Evolutionary conservation across 2,797 vertebrate species (phyloP), one percentile per base, ranked within the genome.

Genomic region (Rhinatrema bivittatum): DNA sequence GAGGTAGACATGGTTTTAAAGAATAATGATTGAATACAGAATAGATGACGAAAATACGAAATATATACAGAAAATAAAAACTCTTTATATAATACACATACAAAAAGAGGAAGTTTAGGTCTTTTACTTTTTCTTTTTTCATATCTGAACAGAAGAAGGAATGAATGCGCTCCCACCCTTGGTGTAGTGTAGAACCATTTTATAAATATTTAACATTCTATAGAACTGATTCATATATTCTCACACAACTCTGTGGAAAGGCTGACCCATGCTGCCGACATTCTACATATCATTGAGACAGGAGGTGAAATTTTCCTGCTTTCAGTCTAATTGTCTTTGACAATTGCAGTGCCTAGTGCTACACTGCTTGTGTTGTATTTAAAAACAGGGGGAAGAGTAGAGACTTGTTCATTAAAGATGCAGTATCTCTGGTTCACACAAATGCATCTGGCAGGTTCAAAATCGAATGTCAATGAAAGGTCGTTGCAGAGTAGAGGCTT

Each of bases 1-100:
- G 94, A 97, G 94, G 94, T 98, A 98, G 94, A 94, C 94, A 96
- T 96, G 91, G 91, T 94, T 89, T 82, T 87, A 92, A 91, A 89
- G 84, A 87, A 91, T 71, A 85, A 85, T 78, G 76, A 70, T 62
- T 74, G 79, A 87, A 87, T 74, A 75, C 62, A 86, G 70, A 80
- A 85, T 62, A 64, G 78, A 84, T 79, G 82, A 77, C 65, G 63
- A 71, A 78, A 69, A 65, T 45, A 75, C n/a, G n/a, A 64, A 69
- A 68, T 76, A 76, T 70, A 44, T 68, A 62, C 68, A 72, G 57
- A 43, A 76, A 71, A 69, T 76, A 60, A 72, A 81, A 79, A 74
- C 74, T 68, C 68, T 69, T 70, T 76, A 83, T 62, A 69, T 48
- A 53, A 50, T n/a, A n/a, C n/a, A 17, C 34, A 63, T 64, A 41